Evolutionary conservation across 2,113 vertebrate genomes (phyloP).

Genomic region (Protobothrops flavoviridis): DNA sequence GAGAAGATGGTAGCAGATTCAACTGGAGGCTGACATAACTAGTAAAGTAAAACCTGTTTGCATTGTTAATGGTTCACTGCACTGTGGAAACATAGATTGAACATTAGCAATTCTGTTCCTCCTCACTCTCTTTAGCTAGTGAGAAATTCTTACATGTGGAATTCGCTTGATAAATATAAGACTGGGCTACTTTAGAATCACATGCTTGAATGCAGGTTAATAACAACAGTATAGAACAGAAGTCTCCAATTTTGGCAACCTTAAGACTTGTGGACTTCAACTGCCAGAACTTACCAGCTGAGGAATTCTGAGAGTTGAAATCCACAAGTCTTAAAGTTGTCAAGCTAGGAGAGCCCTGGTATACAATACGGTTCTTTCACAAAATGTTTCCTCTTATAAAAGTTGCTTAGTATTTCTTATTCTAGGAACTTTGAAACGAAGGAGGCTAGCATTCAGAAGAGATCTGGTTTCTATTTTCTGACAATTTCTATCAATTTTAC

Average conservation of each 20-base stretch:
- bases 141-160: neutral
- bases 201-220: neutral
- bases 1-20: neutral
- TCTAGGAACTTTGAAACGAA: neutral
- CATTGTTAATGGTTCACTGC: neutral
- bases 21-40: neutral
- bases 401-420: neutral
- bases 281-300: neutral
- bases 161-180: neutral
- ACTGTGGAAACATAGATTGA: neutral
- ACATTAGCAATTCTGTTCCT: neutral
- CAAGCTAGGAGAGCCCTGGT: neutral
- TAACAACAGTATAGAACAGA: neutral
- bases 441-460: neutral
- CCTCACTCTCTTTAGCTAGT: neutral
- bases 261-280: neutral
- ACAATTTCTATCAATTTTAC: neutral
- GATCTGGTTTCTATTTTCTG: neutral
- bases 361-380: neutral
- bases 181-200: neutral
- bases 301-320: neutral
- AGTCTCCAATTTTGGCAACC: neutral
- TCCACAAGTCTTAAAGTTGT: neutral
- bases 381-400: neutral
- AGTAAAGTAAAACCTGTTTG: neutral